Evolutionary conservation across 2,797 vertebrate species (phyloP), one percentile per base, ranked within the genome.

Genomic region (Cryptoblepharus egeriae): DNA sequence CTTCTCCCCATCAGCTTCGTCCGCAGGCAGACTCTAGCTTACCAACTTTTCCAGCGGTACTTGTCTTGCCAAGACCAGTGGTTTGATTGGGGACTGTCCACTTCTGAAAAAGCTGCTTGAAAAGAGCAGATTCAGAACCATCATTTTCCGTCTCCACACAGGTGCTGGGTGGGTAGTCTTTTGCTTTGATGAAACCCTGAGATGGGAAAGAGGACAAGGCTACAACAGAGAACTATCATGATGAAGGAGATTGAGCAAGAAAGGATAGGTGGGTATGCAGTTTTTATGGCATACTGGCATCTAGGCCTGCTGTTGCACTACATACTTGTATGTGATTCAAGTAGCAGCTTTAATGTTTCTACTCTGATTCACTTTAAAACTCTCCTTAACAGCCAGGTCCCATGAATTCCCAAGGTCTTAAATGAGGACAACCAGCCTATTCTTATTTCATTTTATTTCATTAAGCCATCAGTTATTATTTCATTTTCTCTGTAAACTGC

Each of bases 61-160:
- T 88, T 20, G 94, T 96, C 69, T 94, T 96, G 78, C 97, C 96
- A 37, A 97, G 26, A 9, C 97, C 97, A 0, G 79, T 86, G 18
- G 68, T 95, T 87, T 93, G 95, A 52, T n/a, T 90, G 64, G 95
- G 96, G 22, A 95, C 55, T 0, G 95, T 96, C 97, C 97, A 98
- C 86, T 96, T 97, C 89, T 97, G 96, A 91, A 98, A 98, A 60
- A 98, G 96, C 86, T 98, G 97, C 88, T 96, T 97, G 74, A 98
- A 98, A 35, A 97, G 0, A 0, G 96, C 78, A 0, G 97, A 98
- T 87, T 98, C 97, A 0, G 97, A 95, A 1, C 97, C 97, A 0
- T 98, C 97, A 0, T 97, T 97, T 88, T 97, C 96, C 0, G 91
- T 94, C 91, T 97, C 96, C 76, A 98, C 95, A 0, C 94, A 95